These are phyloP conservation scores for Polydrusus pterygomalis DNA, from an alignment of 2,888 invertebrate species.

Conservation along the genomic window DNA sequence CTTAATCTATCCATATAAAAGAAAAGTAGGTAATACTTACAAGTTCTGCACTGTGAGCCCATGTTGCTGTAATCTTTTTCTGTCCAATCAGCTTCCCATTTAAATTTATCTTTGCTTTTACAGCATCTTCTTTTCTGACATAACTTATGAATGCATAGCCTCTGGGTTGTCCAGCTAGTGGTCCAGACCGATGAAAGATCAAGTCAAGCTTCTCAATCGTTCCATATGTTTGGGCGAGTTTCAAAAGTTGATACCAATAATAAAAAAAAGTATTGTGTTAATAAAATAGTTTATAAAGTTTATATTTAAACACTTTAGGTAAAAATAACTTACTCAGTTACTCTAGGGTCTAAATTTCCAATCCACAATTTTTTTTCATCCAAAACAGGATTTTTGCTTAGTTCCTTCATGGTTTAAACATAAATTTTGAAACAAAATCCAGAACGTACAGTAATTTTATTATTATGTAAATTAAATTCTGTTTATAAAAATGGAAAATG, in stretches of 20 bases:
- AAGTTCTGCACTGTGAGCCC: slow-evolving; percentile 84
- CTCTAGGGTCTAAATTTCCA: slow-evolving; percentile 90
- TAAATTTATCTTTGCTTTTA: slow-evolving; percentile 81
- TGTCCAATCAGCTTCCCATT: slow-evolving; percentile 85
- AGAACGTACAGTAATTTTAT: too few relatives aligned
- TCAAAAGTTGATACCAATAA: slow-evolving; percentile 96
- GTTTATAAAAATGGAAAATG: too few relatives aligned
- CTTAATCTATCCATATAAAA: too few relatives aligned
- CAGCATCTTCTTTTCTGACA: slow-evolving; percentile 78
- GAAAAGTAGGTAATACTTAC: slow-evolving; percentile 69
- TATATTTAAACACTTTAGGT: not conserved
- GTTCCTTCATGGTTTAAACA: slow-evolving; percentile 39
- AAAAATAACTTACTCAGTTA: slow-evolving; percentile 90
- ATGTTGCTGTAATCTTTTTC: slow-evolving; percentile 85
- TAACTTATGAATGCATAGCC: slow-evolving; percentile 97
- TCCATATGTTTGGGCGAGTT: slow-evolving; percentile 96
- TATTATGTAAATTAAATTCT: too few relatives aligned
- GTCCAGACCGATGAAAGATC: slow-evolving; percentile 94
- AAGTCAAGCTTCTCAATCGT: slow-evolving; percentile 96
- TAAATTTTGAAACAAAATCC: not conserved
- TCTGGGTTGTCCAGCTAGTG: slow-evolving; percentile 89
- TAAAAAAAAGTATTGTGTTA: slow-evolving; percentile 66
- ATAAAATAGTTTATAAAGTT: slow-evolving; percentile 39
- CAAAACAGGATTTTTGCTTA: slow-evolving; percentile 34
- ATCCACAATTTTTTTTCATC: slow-evolving; percentile 90